A percentile compares a stretch with the other conserved stretches of the same genome.
Conservation (phyloP, 1,140 invertebrate genomes). For the Drosophila oshimai region DNA sequence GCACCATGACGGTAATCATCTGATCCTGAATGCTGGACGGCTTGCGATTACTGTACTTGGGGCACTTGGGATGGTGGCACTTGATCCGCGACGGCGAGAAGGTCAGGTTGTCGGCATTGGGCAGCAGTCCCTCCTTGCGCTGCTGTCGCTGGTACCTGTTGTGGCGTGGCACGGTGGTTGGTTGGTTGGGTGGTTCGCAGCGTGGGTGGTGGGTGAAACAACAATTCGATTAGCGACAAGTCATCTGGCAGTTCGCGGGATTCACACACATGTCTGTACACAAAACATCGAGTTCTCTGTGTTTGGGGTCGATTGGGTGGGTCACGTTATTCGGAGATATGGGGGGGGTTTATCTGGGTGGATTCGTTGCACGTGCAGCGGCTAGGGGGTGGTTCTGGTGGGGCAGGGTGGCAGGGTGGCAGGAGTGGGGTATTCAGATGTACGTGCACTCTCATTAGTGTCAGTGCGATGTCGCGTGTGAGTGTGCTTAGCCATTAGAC, state of each 20-base stretch:
- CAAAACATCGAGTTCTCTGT: slow-evolving; percentile 53
- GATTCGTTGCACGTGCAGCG: slow-evolving; percentile 21
- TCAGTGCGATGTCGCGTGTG: slow-evolving; percentile 11
- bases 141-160: slow-evolving; percentile 78
- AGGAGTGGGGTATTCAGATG: slow-evolving; percentile 8
- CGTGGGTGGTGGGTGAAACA: background rate
- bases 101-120: slow-evolving; percentile 81
- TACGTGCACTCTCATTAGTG: slow-evolving; percentile 29
- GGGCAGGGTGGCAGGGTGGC: too few species aligned
- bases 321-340: background rate
- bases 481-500: slow-evolving; percentile 69
- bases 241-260: slow-evolving; percentile 6
- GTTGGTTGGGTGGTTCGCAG: background rate
- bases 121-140: slow-evolving; percentile 77
- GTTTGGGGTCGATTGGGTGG: slow-evolving; percentile 2
- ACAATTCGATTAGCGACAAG: slow-evolving; percentile 51
- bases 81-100: slow-evolving; percentile 82
- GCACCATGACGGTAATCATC: slow-evolving; percentile 83
- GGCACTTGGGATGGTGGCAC: slow-evolving; percentile 82
- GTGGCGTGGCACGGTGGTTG: too few species aligned
- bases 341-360: background rate
- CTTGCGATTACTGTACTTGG: slow-evolving; percentile 79
- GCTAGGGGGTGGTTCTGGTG: background rate
- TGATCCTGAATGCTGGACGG: slow-evolving; percentile 82
- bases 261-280: slow-evolving; percentile 44